Evolutionary conservation across 1,140 invertebrate genomes (phyloP), one percentile per base, ranked within the genome.

Genomic region (Lysiphlebus fabarum): DNA sequence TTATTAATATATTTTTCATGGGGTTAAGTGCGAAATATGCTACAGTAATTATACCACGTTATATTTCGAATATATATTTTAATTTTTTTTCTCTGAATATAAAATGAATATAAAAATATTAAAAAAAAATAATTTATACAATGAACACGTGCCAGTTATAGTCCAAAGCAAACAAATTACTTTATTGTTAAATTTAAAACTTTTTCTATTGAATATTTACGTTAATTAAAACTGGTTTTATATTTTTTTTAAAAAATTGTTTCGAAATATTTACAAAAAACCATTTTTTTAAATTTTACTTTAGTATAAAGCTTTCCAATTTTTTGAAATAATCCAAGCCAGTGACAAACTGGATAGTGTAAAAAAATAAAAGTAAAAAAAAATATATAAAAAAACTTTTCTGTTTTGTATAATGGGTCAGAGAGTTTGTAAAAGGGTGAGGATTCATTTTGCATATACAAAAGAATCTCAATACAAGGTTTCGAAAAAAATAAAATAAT

Each of bases 81-180:
- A 26, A 26, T 49, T 49, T 49, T 49, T 36, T 34, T 40, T 40
- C 10, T 40, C 10, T 40, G 2, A 3, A 2, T 7, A 40, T 6
- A 9, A 40, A 40, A 40, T 8, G 38, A 50, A 36, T 11, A n/a
- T n/a, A n/a, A 42, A 48, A 48, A 38, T 26, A 4, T 26, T 26
- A 2, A 26, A 26, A 26, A 26, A 26, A 26, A 26, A 40, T 33
- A 42, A 11, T 40, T 3, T 14, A 56, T 45, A 64, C 62, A 66
- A 66, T 66, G 26, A 63, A 33, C 65, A 65, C 65, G 65, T 67
- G 65, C 17, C 58, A 8, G 1, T 33, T n/a, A 10, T 53, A 41
- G 58, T 58, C 57, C 17, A 53, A 44, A 12, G 38, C 47, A 58
- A 58, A 58, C 50, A 50, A 47, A 47, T 33, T 42, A 4, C n/a